phyloP scores from a whole-genome alignment of 1,140 invertebrate species.

The Myzus persicae region DNA sequence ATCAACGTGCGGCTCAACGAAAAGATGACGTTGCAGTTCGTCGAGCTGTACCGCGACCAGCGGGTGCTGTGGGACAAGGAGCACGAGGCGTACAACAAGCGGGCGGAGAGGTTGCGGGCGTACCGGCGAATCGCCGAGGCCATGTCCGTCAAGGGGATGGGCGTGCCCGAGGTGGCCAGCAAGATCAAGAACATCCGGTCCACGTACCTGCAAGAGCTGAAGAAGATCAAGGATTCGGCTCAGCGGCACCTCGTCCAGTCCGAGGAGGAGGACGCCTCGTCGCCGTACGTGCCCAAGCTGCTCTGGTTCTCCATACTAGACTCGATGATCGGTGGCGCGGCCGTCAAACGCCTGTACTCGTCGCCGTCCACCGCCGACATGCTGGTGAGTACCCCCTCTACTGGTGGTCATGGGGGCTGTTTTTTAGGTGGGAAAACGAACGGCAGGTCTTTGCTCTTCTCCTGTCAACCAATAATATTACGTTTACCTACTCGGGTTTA shows the following conservation, averaged over 20 bases:
- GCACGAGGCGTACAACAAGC: slow-evolving; percentile 60
- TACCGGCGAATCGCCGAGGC: slow-evolving; percentile 56
- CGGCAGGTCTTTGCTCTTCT: neutral
- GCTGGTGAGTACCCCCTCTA: neutral
- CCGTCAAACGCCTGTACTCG: slow-evolving; percentile 25
- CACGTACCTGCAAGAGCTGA: slow-evolving; percentile 61
- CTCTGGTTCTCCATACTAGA: slow-evolving; percentile 6
- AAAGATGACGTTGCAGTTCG: slow-evolving; percentile 60
- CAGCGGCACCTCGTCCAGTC: neutral
- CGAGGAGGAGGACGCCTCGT: slow-evolving; percentile 64
- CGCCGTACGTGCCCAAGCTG: slow-evolving; percentile 32
- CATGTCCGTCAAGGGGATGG: slow-evolving; percentile 60
- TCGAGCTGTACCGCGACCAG: slow-evolving; percentile 45
- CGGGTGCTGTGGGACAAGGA: slow-evolving; percentile 60
- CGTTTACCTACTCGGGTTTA: too few relatives aligned
- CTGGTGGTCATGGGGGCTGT: too few relatives aligned
- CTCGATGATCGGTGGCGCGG: slow-evolving; percentile 25
- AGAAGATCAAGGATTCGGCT: slow-evolving; percentile 57
- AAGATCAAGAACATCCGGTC: slow-evolving; percentile 62
- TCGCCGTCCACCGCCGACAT: slow-evolving; percentile 28
- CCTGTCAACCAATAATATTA: too few relatives aligned
- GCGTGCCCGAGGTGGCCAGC: slow-evolving; percentile 60
- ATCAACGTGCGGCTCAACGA: slow-evolving; percentile 52
- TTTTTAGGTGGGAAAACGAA: neutral
- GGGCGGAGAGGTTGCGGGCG: slow-evolving; percentile 52